These are phyloP conservation scores for Pachydiplax longipennis DNA, from an alignment of 2,888 invertebrate genomes.

Conservation along the genomic window DNA sequence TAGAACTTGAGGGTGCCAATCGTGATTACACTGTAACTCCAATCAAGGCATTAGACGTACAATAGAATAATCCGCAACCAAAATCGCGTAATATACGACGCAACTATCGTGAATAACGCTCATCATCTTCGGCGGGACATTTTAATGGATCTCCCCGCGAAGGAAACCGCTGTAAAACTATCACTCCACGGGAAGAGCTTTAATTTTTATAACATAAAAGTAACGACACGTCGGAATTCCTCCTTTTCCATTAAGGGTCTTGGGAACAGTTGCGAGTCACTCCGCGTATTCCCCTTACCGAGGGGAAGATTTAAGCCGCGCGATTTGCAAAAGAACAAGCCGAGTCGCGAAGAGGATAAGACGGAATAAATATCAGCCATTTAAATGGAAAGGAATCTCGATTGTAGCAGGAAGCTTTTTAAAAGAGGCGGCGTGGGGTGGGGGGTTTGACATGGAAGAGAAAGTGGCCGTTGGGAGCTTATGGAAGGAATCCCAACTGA, in stretches of 20 bases:
- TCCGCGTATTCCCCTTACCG: background rate
- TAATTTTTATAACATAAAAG: background rate
- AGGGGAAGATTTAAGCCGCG: background rate
- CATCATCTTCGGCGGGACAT: background rate
- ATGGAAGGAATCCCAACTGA: background rate
- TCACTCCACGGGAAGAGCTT: background rate
- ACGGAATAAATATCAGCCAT: background rate
- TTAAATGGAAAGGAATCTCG: conserved; percentile 1
- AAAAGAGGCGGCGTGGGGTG: background rate
- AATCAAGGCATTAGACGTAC: no score
- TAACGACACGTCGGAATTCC: background rate
- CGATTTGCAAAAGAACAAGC: background rate
- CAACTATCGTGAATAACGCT: background rate
- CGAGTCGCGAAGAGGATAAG: background rate
- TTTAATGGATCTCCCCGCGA: background rate
- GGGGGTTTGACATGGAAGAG: background rate
- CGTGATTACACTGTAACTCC: no score
- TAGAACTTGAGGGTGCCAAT: no score
- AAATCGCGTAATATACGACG: background rate
- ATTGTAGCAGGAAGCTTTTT: background rate
- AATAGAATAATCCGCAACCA: no score
- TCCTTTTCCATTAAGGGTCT: background rate
- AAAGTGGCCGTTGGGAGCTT: background rate
- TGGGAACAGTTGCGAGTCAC: background rate
- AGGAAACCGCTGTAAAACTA: background rate